A percentile compares a stretch with the other conserved stretches of the same genome.
phyloP scores from a whole-genome alignment of 2,113 vertebrate genomes.

The Hiodon tergisus region DNA sequence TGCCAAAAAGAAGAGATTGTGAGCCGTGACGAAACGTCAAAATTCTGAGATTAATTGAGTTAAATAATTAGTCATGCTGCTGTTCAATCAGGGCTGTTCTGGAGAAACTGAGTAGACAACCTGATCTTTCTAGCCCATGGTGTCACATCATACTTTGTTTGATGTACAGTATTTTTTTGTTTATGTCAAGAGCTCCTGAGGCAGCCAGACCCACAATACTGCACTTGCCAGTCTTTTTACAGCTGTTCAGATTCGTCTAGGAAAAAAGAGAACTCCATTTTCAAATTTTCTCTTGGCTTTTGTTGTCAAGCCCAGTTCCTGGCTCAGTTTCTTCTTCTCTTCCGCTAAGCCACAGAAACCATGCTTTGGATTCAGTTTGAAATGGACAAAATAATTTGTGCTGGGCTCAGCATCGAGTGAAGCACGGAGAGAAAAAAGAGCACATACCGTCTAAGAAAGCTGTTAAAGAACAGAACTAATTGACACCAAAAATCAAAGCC shows the following conservation, averaged over 20 bases:
- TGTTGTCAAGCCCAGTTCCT: background rate
- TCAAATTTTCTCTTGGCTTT: background rate
- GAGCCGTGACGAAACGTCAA: too few relatives aligned
- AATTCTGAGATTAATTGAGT: too few relatives aligned
- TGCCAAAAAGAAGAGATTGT: too few relatives aligned
- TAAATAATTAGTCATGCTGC: too few relatives aligned
- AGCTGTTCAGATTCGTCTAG: background rate
- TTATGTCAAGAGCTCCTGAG: too few relatives aligned
- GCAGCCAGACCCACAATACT: too few relatives aligned
- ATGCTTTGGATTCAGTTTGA: background rate
- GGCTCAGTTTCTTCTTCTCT: background rate
- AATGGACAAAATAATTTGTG: background rate
- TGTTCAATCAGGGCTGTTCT: too few relatives aligned
- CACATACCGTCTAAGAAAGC: background rate
- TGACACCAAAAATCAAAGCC: background rate
- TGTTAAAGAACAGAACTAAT: background rate
- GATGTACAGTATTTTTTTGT: too few relatives aligned
- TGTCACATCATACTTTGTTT: too few relatives aligned
- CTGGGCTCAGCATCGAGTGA: background rate
- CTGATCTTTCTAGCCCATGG: too few relatives aligned
- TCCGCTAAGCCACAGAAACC: conserved; percentile 9
- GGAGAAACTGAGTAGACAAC: too few relatives aligned
- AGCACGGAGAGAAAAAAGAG: background rate
- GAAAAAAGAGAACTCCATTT: background rate
- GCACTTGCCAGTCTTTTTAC: background rate